These are phyloP conservation scores for Coranthus polyacanthus DNA, from an alignment of 2,797 vertebrate species.

Conservation along the genomic window DNA sequence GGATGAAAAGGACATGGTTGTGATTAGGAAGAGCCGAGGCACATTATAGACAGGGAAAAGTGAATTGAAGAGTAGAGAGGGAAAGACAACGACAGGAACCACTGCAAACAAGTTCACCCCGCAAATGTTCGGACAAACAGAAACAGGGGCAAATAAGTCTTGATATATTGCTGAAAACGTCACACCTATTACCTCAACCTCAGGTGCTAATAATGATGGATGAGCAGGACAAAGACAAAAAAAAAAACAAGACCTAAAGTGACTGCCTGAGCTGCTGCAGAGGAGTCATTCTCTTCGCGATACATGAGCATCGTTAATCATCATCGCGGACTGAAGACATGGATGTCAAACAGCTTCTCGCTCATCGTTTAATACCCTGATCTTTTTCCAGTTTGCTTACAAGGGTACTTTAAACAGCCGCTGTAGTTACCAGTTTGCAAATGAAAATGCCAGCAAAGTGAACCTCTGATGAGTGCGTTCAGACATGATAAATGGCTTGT, in stretches of 20 bases:
- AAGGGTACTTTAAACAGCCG: background rate
- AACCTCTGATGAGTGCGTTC: constrained; percentile 1
- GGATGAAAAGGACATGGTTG: background rate
- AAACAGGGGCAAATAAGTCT: background rate
- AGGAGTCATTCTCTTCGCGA: background rate
- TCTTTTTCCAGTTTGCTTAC: background rate
- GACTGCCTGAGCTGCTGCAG: constrained; percentile 22
- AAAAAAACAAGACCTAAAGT: constrained; percentile 20
- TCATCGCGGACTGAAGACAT: constrained; percentile 4
- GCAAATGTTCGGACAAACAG: background rate
- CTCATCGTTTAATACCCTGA: constrained; percentile 5
- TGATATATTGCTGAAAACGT: constrained; percentile 18
- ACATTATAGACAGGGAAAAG: constrained; percentile 7
- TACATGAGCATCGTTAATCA: constrained; percentile 39
- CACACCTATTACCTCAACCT: constrained; percentile 1
- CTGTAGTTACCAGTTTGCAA: background rate
- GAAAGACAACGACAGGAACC: background rate
- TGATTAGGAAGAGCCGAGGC: constrained; percentile 12
- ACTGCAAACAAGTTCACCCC: background rate
- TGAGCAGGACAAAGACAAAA: constrained; percentile 17
- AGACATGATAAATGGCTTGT: constrained; percentile 3
- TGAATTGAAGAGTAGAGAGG: background rate
- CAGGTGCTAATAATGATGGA: constrained; percentile 40
- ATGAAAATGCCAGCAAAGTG: background rate
- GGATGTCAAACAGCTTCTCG: constrained; percentile 26